Conservation (phyloP, 53 echinoderm and acorn worm genomes). For the Henricia sp. region DNA sequence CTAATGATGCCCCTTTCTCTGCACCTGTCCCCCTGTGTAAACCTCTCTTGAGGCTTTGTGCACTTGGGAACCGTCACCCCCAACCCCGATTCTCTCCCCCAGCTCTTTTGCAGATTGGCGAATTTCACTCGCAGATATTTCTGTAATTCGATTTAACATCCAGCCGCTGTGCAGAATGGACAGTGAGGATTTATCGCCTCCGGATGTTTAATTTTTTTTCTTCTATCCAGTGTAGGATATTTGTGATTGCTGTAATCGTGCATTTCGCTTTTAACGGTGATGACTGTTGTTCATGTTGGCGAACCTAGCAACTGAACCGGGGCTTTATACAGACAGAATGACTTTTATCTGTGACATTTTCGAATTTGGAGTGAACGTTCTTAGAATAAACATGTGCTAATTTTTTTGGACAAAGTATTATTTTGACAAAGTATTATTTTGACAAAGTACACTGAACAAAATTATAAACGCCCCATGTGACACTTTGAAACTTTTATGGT, state of each 20-base stretch:
- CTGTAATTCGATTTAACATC: slow-evolving; percentile 35
- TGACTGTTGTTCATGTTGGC: background rate
- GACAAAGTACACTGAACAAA: too few species aligned
- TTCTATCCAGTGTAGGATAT: background rate
- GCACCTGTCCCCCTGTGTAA: slow-evolving; percentile 51
- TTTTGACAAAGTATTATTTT: too few species aligned
- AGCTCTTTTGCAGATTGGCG: background rate
- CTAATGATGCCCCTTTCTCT: slow-evolving; percentile 1
- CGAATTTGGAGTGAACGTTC: background rate
- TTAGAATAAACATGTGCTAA: background rate
- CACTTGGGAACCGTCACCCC: background rate
- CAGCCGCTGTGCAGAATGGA: background rate
- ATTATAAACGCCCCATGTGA: too few species aligned
- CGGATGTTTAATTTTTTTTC: background rate
- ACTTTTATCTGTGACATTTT: background rate
- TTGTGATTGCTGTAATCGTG: background rate
- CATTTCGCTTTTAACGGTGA: background rate
- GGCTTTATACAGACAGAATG: background rate
- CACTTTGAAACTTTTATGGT: too few species aligned
- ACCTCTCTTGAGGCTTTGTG: slow-evolving; percentile 17
- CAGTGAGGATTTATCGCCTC: background rate
- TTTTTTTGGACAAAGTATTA: too few species aligned
- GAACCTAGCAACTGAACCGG: background rate
- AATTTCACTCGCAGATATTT: slow-evolving; percentile 31
- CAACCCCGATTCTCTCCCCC: slow-evolving; percentile 2